Evolutionary conservation across 37 sponge, comb jelly and placozoan genomes (phyloP).

Genomic region (Lycopodina hypogea): DNA sequence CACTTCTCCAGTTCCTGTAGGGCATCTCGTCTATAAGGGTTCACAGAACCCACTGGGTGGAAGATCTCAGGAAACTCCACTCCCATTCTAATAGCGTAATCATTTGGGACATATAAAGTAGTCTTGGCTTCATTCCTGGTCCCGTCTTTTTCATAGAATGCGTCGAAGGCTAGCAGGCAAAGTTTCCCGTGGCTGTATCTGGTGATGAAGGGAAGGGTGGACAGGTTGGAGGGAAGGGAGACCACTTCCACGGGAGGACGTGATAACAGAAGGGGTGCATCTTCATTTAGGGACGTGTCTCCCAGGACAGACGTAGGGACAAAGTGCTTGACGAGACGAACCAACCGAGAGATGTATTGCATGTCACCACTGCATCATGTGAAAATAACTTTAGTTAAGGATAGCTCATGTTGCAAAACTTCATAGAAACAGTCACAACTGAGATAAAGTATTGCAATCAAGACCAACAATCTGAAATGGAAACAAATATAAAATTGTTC

Average conservation of each 20-base stretch:
- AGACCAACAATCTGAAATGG: too few species aligned
- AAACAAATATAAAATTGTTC: too few species aligned
- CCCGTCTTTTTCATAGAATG: constrained; percentile 57
- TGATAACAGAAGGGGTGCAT: neutral
- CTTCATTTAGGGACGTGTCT: neutral
- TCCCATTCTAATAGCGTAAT: constrained; percentile 59
- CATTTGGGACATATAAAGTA: constrained; percentile 82
- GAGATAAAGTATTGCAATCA: too few species aligned
- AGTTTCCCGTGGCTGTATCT: constrained; percentile 48
- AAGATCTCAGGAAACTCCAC: constrained; percentile 65
- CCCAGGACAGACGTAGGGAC: constrained; percentile 38
- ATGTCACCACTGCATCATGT: constrained; percentile 44
- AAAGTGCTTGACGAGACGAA: constrained; percentile 60
- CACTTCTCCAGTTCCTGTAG: constrained; percentile 66
- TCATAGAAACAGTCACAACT: too few species aligned
- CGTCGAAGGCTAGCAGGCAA: constrained; percentile 71
- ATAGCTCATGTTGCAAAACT: neutral
- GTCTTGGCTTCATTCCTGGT: constrained; percentile 32
- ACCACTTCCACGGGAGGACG: neutral
- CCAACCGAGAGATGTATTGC: constrained; percentile 63
- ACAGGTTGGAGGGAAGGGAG: constrained; percentile 5
- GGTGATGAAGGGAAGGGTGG: constrained; percentile 4
- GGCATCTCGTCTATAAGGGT: constrained; percentile 80
- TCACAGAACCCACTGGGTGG: constrained; percentile 77
- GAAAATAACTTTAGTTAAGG: too few species aligned